These are phyloP conservation scores for Catalaphyllia jardinei DNA, from an alignment of 64 coral and sea anemone species.

Conservation along the genomic window DNA sequence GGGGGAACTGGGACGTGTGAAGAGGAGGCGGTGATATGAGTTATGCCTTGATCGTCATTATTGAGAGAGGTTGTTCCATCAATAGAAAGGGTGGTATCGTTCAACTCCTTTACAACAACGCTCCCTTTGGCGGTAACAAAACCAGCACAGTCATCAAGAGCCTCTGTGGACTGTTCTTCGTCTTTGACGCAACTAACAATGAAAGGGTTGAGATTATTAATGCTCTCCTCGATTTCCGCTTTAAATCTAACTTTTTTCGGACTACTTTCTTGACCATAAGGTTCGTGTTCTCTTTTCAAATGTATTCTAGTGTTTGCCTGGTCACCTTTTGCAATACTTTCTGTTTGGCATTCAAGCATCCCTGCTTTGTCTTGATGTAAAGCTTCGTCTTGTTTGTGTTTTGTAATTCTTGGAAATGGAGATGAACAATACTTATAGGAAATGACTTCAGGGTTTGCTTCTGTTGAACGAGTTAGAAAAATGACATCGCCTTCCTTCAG, in stretches of 20 bases:
- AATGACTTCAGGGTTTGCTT: background rate
- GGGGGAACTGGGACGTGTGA: too few relatives aligned
- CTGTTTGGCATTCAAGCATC: background rate
- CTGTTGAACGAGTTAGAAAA: background rate
- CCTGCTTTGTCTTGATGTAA: background rate
- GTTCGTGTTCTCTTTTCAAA: background rate
- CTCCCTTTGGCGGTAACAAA: background rate
- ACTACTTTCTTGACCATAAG: background rate
- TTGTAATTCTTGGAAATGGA: slow-evolving; percentile 47
- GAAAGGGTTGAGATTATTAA: background rate
- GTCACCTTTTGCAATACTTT: background rate
- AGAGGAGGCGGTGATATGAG: too few relatives aligned
- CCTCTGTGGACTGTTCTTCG: background rate
- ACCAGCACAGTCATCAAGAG: background rate
- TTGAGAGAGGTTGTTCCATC: too few relatives aligned
- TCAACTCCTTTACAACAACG: too few relatives aligned
- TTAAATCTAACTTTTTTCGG: slow-evolving; percentile 2
- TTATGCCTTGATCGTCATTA: background rate
- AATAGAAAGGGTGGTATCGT: background rate
- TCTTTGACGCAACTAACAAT: background rate
- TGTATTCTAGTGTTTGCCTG: background rate
- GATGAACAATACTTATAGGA: slow-evolving; percentile 11
- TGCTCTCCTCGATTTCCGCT: background rate
- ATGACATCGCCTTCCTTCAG: slow-evolving; percentile 37
- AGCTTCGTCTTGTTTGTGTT: background rate